Evolutionary conservation across 2,113 vertebrate species (phyloP), one percentile per base, ranked within the genome.

Genomic region (Phasianus colchicus): DNA sequence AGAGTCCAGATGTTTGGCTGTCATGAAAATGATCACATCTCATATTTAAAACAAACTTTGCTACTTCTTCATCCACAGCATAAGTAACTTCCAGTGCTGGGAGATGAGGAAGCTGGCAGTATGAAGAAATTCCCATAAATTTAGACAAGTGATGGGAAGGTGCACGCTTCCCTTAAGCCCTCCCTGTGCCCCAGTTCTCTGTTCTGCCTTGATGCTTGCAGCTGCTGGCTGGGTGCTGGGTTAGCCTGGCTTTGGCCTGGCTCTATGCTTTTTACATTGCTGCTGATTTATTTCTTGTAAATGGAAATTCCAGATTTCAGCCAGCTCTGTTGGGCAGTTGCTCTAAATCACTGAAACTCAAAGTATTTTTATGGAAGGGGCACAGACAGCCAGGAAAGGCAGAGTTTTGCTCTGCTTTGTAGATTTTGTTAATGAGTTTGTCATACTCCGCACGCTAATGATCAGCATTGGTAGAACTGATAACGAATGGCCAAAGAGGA

Each of bases 401-500:
- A 42, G 92, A 36, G 40, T 3, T 61, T 82, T 76, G 73, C 52
- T 2, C 48, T 57, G 86, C 93, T 95, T 89, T 92, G 83, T 83
- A 76, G 90, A 55, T 92, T 72, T 86, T 17, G 50, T 71, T 95
- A 95, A 95, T 94, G 93, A 96, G 61, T 81, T 95, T 95, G 79
- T 95, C 88, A 73, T 91, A 80, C 84, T 67, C 60, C 1, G 0
- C 17, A 87, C 29, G 1, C 78, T 95, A 38, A 95, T 50, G 89
- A 67, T 91, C 91, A 87, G 85, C 91, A 83, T 81, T 94, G 94
- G 71, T 77, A 65, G 71, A 83, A 13, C 96, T 73, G 89, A 96
- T 96, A 96, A 96, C 92, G 94, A 95, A 96, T 93, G 87, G 92
- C 94, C 91, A 92, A 77, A 91, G 84, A 94, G 63, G 78, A 91